A percentile compares a stretch with the other conserved stretches of the same genome.
These are phyloP conservation scores for Micrasema longulum DNA, from an alignment of 1,140 invertebrate genomes.

Conservation along the genomic window DNA sequence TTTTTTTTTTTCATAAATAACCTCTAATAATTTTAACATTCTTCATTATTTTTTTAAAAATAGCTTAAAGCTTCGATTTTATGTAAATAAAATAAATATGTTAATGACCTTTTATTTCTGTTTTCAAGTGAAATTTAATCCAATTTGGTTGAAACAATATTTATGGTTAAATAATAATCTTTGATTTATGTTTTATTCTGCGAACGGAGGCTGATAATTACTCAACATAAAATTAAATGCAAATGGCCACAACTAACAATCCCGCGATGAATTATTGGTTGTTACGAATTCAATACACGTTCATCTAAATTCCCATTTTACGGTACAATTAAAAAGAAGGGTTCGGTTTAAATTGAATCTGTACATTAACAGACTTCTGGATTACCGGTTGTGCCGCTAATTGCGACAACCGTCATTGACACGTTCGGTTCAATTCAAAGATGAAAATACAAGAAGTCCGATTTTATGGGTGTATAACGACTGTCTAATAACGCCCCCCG, in stretches of 20 bases:
- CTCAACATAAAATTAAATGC: conserved; percentile 28
- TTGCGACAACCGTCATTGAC: conserved; percentile 37
- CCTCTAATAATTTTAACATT: no score
- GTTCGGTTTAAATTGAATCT: conserved; percentile 33
- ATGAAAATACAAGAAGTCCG: conserved; percentile 40
- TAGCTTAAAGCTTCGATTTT: no score
- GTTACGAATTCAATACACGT: conserved; percentile 27
- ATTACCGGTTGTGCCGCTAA: conserved; percentile 15
- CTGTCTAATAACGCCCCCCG: conserved; percentile 33
- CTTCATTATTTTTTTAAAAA: no score
- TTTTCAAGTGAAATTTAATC: no score
- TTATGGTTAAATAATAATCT: no score
- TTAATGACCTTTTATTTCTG: no score
- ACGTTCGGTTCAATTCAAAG: conserved; percentile 38
- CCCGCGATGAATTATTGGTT: conserved; percentile 7
- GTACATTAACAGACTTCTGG: conserved; percentile 18
- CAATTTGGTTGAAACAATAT: neutral
- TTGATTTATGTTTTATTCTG: conserved; percentile 9
- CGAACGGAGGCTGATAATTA: neutral
- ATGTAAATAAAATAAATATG: no score
- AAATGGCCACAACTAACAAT: conserved; percentile 2
- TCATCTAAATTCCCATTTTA: conserved; percentile 22
- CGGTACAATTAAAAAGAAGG: conserved; percentile 33
- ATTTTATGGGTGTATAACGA: conserved; percentile 46
- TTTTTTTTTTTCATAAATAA: no score